Base-by-base conservation (phyloP, 2,797 vertebrate species). In the Periparus ater region DNA sequence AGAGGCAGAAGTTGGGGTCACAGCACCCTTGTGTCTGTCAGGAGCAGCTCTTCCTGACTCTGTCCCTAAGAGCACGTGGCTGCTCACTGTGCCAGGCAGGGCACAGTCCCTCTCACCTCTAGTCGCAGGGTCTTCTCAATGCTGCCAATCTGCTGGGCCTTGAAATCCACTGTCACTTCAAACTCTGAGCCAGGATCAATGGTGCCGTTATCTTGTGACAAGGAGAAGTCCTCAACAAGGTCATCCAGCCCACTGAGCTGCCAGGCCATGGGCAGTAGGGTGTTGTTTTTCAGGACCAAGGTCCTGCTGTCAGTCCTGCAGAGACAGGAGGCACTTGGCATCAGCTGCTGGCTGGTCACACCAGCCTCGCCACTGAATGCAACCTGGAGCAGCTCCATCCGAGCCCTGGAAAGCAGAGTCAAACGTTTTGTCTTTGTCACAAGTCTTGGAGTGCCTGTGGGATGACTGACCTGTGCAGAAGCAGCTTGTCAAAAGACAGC, bases 241-340 rank as follows among this genome's bases (percentile, higher is more conserved):
- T 98, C 98, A 57, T 99, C 98, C 93, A 99, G 82, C 27, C 98
- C 99, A 15, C 92, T 97, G 71, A 99, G 91, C n/a, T 96, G 96
- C 99, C 99, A 99, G 42, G 97, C 98, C 5, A 98, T 96, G 0
- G 98, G 98, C 82, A 99, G 95, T 1, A 94, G 93, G 1, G 98
- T 98, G 89, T 94, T 58, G 58, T 99, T 99, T 48, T 67, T 97
- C 74, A 99, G 95, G 32, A 83, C 70, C 80, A 99, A 61, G 9
- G 84, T 92, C 75, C 96, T 98, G 51, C 96, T 98, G 44, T 98
- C 98, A 74, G 42, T 98, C 91, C 99, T 99, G 94, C 22, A 93
- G 80, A 85, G 79, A 91, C 21, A 93, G 22, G 38, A 38, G 50
- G 84, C 20, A 47, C 29, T 70, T 73, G 29, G 81, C 38, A n/a